Percentiles rank a stretch among this genome's conserved stretches.
Conservation (phyloP, 2,113 vertebrate species). For the Dasyornis broadbenti region DNA sequence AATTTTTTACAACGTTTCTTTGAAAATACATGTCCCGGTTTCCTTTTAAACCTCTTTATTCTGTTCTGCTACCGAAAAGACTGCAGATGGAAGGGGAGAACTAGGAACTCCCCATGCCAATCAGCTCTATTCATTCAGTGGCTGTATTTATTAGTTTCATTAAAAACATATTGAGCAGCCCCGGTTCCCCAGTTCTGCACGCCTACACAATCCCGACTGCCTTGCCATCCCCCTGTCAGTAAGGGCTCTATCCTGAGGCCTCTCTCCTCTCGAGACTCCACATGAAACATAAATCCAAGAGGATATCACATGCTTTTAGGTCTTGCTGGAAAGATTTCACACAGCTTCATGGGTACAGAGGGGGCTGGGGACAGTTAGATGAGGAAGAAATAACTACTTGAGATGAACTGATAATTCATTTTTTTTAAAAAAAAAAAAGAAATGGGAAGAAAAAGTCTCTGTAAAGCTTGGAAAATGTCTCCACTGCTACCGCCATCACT, state of each 20-base stretch:
- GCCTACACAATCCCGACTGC: neutral
- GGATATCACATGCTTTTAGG: neutral
- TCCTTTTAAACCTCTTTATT: conserved; percentile 17
- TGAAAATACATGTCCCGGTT: conserved; percentile 4
- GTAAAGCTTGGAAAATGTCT: neutral
- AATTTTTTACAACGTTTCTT: neutral
- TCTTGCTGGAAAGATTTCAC: conserved; percentile 12
- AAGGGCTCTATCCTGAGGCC: neutral
- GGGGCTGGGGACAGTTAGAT: neutral
- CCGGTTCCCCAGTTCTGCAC: neutral
- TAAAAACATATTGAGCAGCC: conserved; percentile 32
- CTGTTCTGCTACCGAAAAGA: conserved; percentile 20
- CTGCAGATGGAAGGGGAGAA: conserved; percentile 32
- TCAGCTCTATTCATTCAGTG: conserved; percentile 14
- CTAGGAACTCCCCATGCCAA: conserved; percentile 12
- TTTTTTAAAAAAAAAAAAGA: neutral
- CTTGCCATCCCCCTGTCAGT: neutral
- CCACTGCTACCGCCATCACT: neutral
- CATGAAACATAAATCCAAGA: neutral
- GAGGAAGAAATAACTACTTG: neutral
- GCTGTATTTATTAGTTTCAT: conserved; percentile 46
- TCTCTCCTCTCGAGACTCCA: conserved; percentile 20
- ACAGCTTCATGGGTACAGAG: neutral
- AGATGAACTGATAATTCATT: neutral
- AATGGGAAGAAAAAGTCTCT: neutral